Percentiles rank a stretch among this genome's conserved stretches.
phyloP scores from a whole-genome alignment of 2,113 vertebrate genomes.

The Cyanoderma ruficeps region DNA sequence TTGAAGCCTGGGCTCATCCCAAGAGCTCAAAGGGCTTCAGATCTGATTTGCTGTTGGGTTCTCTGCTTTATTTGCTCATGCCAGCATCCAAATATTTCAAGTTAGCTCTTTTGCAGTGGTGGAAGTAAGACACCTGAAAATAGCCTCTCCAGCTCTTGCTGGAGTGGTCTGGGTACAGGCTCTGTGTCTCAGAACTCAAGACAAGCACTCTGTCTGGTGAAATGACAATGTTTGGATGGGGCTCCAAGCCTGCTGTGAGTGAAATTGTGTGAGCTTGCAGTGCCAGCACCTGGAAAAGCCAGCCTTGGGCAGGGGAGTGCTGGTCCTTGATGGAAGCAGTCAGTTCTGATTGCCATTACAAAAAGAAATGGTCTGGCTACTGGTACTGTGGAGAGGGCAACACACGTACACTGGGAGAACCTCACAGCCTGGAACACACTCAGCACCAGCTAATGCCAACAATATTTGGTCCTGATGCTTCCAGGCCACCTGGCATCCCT shows the following conservation, averaged over 20 bases:
- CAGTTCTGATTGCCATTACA: not conserved
- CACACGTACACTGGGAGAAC: accelerated
- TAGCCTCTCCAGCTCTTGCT: not conserved
- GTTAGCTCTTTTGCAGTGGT: not conserved
- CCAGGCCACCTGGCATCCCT: not conserved
- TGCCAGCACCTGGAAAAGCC: not conserved
- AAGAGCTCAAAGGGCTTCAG: not conserved
- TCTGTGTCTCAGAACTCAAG: not conserved
- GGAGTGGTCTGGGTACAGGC: not conserved
- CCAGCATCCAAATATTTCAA: not conserved
- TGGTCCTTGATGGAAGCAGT: not conserved
- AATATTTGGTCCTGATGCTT: not conserved
- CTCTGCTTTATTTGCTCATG: not conserved
- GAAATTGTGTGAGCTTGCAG: not conserved
- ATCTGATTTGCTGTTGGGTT: not conserved
- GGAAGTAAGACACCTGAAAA: not conserved
- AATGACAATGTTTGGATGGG: not conserved
- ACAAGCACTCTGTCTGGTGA: not conserved
- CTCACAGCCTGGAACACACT: not conserved
- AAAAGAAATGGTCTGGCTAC: not conserved
- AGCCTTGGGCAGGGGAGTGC: not conserved
- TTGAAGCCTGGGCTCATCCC: not conserved
- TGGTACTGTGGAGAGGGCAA: not conserved
- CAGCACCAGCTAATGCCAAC: not conserved
- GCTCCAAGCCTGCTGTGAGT: not conserved